A percentile compares a stretch with the other conserved stretches of the same genome.
phyloP scores from a whole-genome alignment of 2,888 invertebrate genomes.

The Mayetiola destructor region DNA sequence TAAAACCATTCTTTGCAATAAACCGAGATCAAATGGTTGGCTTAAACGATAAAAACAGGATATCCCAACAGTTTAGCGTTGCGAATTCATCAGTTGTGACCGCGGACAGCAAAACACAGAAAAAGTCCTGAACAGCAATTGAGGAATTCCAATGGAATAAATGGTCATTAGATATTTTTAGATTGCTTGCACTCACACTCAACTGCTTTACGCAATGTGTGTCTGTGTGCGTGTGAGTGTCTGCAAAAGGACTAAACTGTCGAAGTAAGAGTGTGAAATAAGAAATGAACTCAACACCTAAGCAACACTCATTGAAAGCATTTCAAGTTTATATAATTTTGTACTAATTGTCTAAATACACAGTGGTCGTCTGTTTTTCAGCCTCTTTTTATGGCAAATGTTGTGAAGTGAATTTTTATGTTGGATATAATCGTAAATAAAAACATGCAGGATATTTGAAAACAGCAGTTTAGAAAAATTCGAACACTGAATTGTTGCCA shows the following conservation, averaged over 20 bases:
- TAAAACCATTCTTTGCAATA: not conserved
- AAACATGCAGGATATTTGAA: too few species aligned
- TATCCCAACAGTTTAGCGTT: not conserved
- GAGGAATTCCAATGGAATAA: too few species aligned
- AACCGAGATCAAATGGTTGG: not conserved
- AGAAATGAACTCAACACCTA: not conserved
- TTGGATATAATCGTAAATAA: conserved; percentile 4
- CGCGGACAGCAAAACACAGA: too few species aligned
- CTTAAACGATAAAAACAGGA: not conserved
- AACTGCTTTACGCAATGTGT: not conserved
- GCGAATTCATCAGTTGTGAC: not conserved
- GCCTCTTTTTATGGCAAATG: not conserved
- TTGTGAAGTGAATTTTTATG: conserved; percentile 5
- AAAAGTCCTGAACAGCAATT: conserved; percentile 3
- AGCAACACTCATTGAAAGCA: not conserved
- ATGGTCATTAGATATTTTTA: not conserved
- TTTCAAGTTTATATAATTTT: conserved; percentile 3
- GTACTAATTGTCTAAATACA: not conserved
- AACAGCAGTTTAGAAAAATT: too few species aligned
- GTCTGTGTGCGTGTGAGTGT: not conserved
- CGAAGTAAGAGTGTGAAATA: not conserved
- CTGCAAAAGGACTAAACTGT: not conserved
- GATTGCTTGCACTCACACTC: not conserved
- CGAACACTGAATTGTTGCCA: too few species aligned
- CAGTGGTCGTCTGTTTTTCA: too few species aligned